phyloP scores from a whole-genome alignment of 2,888 invertebrate genomes.

The Isoperla grammatica region DNA sequence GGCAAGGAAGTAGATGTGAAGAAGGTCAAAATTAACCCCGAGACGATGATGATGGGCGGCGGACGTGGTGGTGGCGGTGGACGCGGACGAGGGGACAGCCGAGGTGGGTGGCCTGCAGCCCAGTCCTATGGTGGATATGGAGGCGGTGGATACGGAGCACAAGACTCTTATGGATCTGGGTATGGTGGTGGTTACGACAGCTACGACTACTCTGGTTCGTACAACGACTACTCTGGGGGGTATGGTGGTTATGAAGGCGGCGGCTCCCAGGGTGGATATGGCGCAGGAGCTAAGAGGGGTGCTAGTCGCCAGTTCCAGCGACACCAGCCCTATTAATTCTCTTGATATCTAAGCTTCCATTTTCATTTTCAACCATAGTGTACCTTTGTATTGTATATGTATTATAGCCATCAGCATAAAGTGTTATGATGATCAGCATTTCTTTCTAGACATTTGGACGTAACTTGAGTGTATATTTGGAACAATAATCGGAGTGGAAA shows the following conservation, averaged over 20 bases:
- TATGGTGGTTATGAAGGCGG: slow-evolving; percentile 39
- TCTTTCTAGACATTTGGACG: no score
- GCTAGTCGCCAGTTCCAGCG: slow-evolving; percentile 44
- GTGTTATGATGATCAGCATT: no score
- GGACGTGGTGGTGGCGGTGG: slow-evolving; percentile 33
- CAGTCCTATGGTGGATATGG: slow-evolving; percentile 34
- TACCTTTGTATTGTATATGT: no score
- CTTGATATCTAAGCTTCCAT: no score
- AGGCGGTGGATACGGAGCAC: slow-evolving; percentile 34
- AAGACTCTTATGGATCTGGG: slow-evolving; percentile 35
- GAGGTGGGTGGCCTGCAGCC: slow-evolving; percentile 31
- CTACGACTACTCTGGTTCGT: slow-evolving; percentile 40
- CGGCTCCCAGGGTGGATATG: slow-evolving; percentile 34
- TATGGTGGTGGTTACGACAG: slow-evolving; percentile 44
- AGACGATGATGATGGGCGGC: slow-evolving; percentile 38
- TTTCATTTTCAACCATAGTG: no score
- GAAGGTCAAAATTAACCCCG: slow-evolving; percentile 53
- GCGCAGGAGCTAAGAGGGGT: slow-evolving; percentile 39
- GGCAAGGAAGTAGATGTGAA: slow-evolving; percentile 53
- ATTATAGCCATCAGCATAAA: no score
- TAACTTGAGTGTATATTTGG: no score
- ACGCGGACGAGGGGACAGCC: slow-evolving; percentile 32
- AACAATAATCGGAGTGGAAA: no score
- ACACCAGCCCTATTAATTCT: slow-evolving; percentile 43
- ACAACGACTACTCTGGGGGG: slow-evolving; percentile 18